Evolutionary conservation across 2,888 invertebrate genomes (phyloP).

Genomic region (Thymelicus lineola): DNA sequence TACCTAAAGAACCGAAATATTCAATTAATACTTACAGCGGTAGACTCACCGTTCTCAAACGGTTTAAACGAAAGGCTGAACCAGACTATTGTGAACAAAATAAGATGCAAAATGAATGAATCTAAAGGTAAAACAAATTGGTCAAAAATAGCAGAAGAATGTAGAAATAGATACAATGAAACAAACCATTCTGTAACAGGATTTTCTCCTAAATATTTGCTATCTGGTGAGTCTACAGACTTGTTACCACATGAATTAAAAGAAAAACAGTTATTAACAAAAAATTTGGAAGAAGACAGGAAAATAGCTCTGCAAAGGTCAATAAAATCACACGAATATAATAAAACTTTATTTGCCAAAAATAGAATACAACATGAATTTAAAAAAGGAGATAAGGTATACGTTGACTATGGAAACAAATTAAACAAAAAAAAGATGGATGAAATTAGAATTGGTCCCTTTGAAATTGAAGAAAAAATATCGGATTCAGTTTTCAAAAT

Average conservation of each 20-base stretch:
- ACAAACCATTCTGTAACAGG: conserved; percentile 51
- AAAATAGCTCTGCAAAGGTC: conserved; percentile 21
- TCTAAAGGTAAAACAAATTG: conserved; percentile 14
- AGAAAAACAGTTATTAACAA: conserved; percentile 25
- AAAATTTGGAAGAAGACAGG: conserved; percentile 31
- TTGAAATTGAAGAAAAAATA: conserved; percentile 28
- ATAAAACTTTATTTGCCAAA: conserved; percentile 19
- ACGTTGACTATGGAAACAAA: conserved; percentile 33
- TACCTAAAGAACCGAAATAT: too few species aligned
- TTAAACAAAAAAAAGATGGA: conserved; percentile 35
- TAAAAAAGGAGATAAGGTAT: conserved; percentile 38
- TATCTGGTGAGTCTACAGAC: conserved; percentile 41
- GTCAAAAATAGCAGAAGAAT: conserved; percentile 51
- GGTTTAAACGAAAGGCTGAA: too few species aligned
- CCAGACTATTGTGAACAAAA: background rate
- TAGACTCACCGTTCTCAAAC: too few species aligned
- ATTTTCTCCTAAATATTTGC: conserved; percentile 45
- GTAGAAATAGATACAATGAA: conserved; percentile 51
- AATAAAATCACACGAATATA: conserved; percentile 37
- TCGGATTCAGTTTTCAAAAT: conserved; percentile 37
- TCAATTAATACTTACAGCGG: too few species aligned
- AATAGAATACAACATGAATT: conserved; percentile 32
- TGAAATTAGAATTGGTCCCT: conserved; percentile 37
- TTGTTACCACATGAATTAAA: conserved; percentile 40
- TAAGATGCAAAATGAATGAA: conserved; percentile 43